A percentile compares a stretch with the other conserved stretches of the same genome.
Conservation (phyloP, 1,140 invertebrate species). For the Tribolium madens region DNA sequence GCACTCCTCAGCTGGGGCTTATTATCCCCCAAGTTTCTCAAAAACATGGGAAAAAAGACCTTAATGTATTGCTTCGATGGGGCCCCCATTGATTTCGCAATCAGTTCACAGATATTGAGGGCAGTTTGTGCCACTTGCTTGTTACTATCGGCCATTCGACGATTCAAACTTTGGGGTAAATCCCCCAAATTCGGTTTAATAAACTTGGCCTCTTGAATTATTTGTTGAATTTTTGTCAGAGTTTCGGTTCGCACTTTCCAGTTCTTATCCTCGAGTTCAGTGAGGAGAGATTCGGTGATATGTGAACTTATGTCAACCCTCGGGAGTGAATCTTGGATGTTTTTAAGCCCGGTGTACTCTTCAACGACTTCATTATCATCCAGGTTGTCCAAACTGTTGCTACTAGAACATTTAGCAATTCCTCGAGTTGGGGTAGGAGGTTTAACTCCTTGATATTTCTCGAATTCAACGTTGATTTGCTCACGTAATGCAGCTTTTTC, state of each 20-base stretch:
- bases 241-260: slow-evolving; percentile 93
- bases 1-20: slow-evolving; percentile 83
- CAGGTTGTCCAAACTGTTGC: slow-evolving; percentile 68
- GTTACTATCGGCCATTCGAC: slow-evolving; percentile 88
- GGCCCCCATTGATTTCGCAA: slow-evolving; percentile 85
- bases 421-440: slow-evolving; percentile 79
- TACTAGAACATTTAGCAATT: slow-evolving; percentile 67
- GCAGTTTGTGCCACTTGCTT: slow-evolving; percentile 89
- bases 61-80: slow-evolving; percentile 84
- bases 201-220: slow-evolving; percentile 82
- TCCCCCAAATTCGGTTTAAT: slow-evolving; percentile 88
- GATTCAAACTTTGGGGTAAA: slow-evolving; percentile 81
- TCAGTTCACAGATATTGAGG: slow-evolving; percentile 82
- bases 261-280: slow-evolving; percentile 91
- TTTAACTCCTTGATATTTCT: slow-evolving; percentile 80
- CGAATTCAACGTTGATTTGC: slow-evolving; percentile 89
- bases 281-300: slow-evolving; percentile 84
- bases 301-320: slow-evolving; percentile 87
- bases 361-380: slow-evolving; percentile 70
- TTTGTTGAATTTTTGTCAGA: slow-evolving; percentile 80
- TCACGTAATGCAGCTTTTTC: slow-evolving; percentile 89
- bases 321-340: slow-evolving; percentile 77
- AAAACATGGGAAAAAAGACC: slow-evolving; percentile 85
- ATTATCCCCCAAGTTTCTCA: slow-evolving; percentile 80
- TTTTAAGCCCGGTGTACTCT: slow-evolving; percentile 67